Base-by-base conservation (phyloP, 2,797 vertebrate genomes). In the Poecilia velifera region DNA sequence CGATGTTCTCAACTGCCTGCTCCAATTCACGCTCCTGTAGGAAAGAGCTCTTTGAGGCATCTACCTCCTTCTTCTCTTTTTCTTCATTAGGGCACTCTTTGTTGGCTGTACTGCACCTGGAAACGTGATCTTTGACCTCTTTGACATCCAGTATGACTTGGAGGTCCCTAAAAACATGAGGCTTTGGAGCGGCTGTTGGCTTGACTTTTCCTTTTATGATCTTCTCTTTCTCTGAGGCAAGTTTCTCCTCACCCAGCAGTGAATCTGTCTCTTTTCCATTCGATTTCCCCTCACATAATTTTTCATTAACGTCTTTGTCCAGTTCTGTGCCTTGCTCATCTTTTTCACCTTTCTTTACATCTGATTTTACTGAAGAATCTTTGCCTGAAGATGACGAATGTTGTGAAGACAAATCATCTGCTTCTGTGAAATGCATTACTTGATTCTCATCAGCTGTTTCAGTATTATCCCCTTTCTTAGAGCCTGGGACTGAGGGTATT, bases 1-100 rank as follows among this genome's bases (percentile, higher is more conserved):
- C 98, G 0, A 99, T 99, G 75, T 99, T 98, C 92, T 99, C 96
- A 77, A 99, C 97, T 0, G 98, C 98, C 90, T 97, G 97, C 83
- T 98, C 98, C 0, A 99, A 95, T 82, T 99, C 98, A 6, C 96
- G 95, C 89, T 99, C 97, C 76, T 95, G 96, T 28, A 96, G 96
- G 73, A 97, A 89, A 75, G 94, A 94, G 4, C 90, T 94, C 36
- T 96, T 96, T 78, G 97, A 95, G 0, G 97, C 93, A 9, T 97
- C 96, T 7, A 79, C 82, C 0, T 96, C 87, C 20, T 96, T 93
- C 39, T 93, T 84, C 66, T 96, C 95, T 45, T 95, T 96, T 78
- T 96, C 96, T 70, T 93, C 91, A 76, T 76, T 51, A 3, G 76
- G 89, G 84, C 70, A 91, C 49, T 88, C 93, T n/a, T 77, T 94